Evolutionary conservation across 64 coral and sea anemone genomes (phyloP), one percentile per base, ranked within the genome.

Genomic region (Porites lutea): DNA sequence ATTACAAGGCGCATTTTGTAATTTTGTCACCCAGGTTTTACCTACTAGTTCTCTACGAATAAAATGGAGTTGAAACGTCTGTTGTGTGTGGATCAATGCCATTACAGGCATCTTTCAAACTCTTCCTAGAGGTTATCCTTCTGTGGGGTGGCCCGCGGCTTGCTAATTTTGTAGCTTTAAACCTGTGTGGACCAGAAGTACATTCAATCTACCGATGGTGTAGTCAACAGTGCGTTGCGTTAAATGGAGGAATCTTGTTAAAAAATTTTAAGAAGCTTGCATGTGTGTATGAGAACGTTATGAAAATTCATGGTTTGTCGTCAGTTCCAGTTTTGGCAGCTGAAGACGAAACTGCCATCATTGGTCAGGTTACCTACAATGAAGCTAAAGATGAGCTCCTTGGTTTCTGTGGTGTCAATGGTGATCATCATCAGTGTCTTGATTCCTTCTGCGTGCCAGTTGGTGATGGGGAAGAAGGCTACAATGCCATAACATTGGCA

Each of bases 341-440:
- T 13, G 79, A 82, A 82, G 79, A 82, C 62, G 79, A 82, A 16
- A 82, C 79, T 5, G 79, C 18, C 15, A 61, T 82, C 43, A 45
- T 82, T 13, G 43, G 79, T 49, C n/a, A 82, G 8, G 62, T 82
- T 46, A 23, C 13, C 4, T 82, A 82, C 62, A 65, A 10, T 19
- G 48, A 82, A 52, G 8, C 15, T 16, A 82, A 11, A 13, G 79
- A 82, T 46, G 79, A 82, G n/a, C 45, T 82, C 12, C 54, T 82
- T 18, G 87, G 87, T 46, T 89, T 89, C 72, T 89, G 87, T 89
- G 87, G 75, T 18, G 73, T 89, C 5, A 51, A 51, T n/a, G 74
- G 72, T 13, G 15, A 73, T 8, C 3, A 78, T 1, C 87, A 78
- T 68, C 12, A 89, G 22, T 78, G 74, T 44, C 59, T 66, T 43